Evolutionary conservation across 1,140 invertebrate species (phyloP).

Genomic region (Sesamia nonagrioides): DNA sequence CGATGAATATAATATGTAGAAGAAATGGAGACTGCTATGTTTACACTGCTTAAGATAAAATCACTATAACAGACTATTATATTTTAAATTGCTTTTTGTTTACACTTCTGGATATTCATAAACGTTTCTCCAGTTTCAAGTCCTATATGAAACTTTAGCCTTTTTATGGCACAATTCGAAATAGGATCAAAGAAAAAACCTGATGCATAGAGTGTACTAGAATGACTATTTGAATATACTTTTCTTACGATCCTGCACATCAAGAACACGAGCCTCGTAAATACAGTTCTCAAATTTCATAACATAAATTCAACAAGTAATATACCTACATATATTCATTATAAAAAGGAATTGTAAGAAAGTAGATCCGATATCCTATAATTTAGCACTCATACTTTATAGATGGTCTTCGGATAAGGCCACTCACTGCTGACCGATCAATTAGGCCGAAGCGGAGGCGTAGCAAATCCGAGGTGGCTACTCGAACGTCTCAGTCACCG

Average conservation of each 20-base stretch:
- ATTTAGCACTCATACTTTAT: slow-evolving; percentile 18
- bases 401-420: slow-evolving; percentile 40
- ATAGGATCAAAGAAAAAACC: neutral
- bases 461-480: slow-evolving; percentile 36
- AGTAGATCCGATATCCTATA: slow-evolving; percentile 31
- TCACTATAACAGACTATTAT: slow-evolving; percentile 18
- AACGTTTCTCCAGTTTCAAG: slow-evolving; percentile 2
- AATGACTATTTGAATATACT: neutral
- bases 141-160: neutral
- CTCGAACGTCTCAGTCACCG: slow-evolving; percentile 41
- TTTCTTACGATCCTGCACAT: neutral
- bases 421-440: slow-evolving; percentile 15
- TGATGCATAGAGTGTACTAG: too few relatives aligned
- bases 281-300: slow-evolving; percentile 21
- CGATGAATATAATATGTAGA: slow-evolving; percentile 12
- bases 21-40: slow-evolving; percentile 31
- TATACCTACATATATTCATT: too few relatives aligned
- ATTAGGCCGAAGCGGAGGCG: slow-evolving; percentile 42
- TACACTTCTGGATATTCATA: neutral
- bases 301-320: slow-evolving; percentile 31
- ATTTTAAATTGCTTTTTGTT: slow-evolving; percentile 41
- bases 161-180: neutral
- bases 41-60: slow-evolving; percentile 29
- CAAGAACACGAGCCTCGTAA: slow-evolving; percentile 1
- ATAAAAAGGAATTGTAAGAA: slow-evolving; percentile 21